Evolutionary conservation across 2,888 invertebrate genomes (phyloP), one percentile per base, ranked within the genome.

Genomic region (Troides helena): DNA sequence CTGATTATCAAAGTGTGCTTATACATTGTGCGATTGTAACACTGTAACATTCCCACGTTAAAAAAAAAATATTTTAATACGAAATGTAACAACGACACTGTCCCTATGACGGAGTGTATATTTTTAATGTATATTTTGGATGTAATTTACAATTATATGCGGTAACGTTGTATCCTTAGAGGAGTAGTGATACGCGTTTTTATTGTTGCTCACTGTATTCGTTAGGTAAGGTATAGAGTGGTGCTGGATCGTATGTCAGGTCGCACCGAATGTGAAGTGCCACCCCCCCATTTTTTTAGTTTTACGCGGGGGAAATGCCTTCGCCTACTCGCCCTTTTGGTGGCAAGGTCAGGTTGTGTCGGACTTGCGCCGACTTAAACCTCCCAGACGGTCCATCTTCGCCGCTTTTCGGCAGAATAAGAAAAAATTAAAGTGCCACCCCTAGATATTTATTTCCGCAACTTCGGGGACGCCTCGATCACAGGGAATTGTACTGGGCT

Each of bases 121-220:
- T 82, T 80, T 78, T 76, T 75, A 78, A 84, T 78, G 87, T 91
- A 90, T 92, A 90, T 91, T 92, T 92, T 92, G 89, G 88, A 92
- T 87, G 87, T 88, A 87, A 90, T 79, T 90, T 91, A 91, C 89
- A 89, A 81, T 78, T 76, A 74, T 80, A 76, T 72, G 76, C 74
- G 76, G 79, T 74, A 74, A 73, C 75, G 78, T 80, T 81, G 78
- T 81, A 79, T 81, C 83, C 81, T 76, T 78, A 78, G 80, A 82
- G 77, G 77, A 76, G 83, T 80, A 82, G 80, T 80, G 84, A 80
- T 82, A 80, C 81, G 81, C 43, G 85, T 83, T 84, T 80, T 85
- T 88, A 88, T 86, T 90, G 88, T 92, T 92, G 92, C 92, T 92
- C 92, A 92, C 85, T 90, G 88, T 86, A 84, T 83, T 85, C 78